Conservation (phyloP, 2,888 invertebrate species). For the Aphelenchoides bicaudatus region DNA sequence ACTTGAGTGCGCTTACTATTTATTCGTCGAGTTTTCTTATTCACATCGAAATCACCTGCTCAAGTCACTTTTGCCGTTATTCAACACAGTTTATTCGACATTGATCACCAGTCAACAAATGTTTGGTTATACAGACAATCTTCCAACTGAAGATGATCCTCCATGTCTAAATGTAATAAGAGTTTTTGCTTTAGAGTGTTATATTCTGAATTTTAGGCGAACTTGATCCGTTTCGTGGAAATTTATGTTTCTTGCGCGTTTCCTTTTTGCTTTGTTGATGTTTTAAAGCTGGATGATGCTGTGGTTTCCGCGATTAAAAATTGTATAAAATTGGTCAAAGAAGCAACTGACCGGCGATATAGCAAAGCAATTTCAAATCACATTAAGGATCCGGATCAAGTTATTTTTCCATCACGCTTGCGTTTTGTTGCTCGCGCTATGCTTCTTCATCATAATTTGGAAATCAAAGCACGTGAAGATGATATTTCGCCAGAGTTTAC, state of each 20-base stretch:
- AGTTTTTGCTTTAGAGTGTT: background rate
- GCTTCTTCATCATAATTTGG: background rate
- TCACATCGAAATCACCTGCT: background rate
- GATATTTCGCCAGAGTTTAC: background rate
- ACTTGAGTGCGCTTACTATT: background rate
- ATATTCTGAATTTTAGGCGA: background rate
- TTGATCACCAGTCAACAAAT: background rate
- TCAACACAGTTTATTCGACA: background rate
- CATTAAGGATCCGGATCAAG: background rate
- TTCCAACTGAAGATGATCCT: background rate
- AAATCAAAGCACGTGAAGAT: background rate
- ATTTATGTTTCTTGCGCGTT: conserved; percentile 1
- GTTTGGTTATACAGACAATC: background rate
- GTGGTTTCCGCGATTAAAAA: background rate
- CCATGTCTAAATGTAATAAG: background rate
- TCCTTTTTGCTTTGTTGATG: conserved; percentile 4
- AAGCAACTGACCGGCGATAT: too few species aligned
- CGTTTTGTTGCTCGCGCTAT: background rate
- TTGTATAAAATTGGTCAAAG: background rate
- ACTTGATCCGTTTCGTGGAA: background rate
- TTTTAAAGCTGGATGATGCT: background rate
- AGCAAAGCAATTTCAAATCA: background rate
- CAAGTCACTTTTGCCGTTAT: background rate
- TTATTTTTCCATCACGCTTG: background rate
- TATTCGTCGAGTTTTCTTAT: conserved; percentile 2